phyloP scores from a whole-genome alignment of 1,140 invertebrate genomes.

The Teleopsis dalmanni region DNA sequence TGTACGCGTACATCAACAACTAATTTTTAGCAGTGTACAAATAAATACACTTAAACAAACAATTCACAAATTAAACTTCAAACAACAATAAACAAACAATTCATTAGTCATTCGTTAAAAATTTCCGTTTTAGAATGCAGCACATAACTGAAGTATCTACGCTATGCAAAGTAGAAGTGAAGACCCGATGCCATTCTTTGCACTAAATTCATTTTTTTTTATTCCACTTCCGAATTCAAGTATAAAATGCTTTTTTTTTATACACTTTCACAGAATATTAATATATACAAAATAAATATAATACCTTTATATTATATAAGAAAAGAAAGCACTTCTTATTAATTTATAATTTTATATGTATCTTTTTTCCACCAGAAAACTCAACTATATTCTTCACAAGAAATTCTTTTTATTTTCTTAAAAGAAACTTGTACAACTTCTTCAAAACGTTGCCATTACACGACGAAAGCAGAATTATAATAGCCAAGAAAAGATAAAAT shows the following conservation, averaged over 20 bases:
- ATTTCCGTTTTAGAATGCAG: conserved; percentile 6
- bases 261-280: not conserved
- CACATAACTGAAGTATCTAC: not conserved
- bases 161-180: too few relatives aligned
- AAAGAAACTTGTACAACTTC: too few relatives aligned
- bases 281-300: not conserved
- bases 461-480: conserved; percentile 7
- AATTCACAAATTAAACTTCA: not conserved
- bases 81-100: conserved; percentile 5
- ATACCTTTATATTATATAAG: not conserved
- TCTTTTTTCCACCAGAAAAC: too few relatives aligned
- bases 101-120: conserved; percentile 10
- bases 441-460: conserved; percentile 7
- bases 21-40: not conserved
- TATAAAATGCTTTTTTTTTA: not conserved
- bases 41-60: not conserved
- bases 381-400: too few relatives aligned
- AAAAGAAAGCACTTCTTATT: too few relatives aligned
- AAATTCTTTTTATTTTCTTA: too few relatives aligned
- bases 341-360: too few relatives aligned
- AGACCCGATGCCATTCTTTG: too few relatives aligned
- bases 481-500: too few relatives aligned
- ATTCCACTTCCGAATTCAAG: not conserved
- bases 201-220: not conserved
- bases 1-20: not conserved